A percentile compares a stretch with the other conserved stretches of the same genome.
Evolutionary conservation across 2,797 vertebrate species (phyloP).

Genomic region (Phaenicophaeus curvirostris): DNA sequence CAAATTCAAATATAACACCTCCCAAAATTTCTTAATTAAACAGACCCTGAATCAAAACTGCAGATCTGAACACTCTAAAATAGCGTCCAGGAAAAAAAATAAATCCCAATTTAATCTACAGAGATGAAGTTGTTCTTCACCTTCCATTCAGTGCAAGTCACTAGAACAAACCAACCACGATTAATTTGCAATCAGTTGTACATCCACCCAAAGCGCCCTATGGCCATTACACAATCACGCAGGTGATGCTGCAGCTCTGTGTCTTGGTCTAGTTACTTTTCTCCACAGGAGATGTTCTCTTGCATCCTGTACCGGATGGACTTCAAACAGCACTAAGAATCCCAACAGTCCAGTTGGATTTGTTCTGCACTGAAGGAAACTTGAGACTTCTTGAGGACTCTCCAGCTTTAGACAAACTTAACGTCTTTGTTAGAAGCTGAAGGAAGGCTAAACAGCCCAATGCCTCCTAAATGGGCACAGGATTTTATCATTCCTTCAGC

Average conservation of each 20-base stretch:
- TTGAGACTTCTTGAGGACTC: neutral
- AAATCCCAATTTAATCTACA: neutral
- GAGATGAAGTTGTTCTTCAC: neutral
- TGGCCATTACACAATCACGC: accelerated
- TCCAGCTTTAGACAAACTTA: neutral
- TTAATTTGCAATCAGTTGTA: neutral
- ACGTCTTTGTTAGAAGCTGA: neutral
- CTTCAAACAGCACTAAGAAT: neutral
- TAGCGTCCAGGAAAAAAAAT: neutral
- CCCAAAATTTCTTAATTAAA: neutral
- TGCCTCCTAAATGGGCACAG: neutral
- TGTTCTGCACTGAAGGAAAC: neutral
- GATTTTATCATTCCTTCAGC: neutral
- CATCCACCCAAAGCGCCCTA: neutral
- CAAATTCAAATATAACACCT: neutral
- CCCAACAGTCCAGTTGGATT: neutral
- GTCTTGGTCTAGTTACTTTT: neutral
- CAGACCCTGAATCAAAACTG: neutral
- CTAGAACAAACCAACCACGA: neutral
- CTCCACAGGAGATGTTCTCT: neutral
- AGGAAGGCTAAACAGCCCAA: neutral
- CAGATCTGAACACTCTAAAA: neutral
- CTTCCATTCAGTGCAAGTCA: neutral
- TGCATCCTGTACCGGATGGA: neutral
- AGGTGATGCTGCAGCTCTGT: neutral